Conservation (phyloP, 2,113 vertebrate genomes). For the Cardinalis cardinalis region DNA sequence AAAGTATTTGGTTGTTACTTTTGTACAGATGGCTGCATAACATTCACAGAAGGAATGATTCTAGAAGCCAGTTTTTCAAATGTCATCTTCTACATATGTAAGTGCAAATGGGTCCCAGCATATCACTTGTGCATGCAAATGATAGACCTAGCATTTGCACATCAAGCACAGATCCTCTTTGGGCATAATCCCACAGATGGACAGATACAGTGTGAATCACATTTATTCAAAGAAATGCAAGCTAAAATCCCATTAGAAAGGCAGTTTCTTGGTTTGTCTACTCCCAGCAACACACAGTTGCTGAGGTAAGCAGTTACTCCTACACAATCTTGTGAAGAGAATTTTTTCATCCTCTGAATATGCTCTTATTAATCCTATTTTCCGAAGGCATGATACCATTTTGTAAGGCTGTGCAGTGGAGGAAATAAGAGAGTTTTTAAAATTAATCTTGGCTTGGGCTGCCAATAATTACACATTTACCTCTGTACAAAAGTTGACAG, state of each 20-base stretch:
- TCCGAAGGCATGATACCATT: not conserved
- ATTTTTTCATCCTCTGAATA: not conserved
- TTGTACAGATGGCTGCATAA: slow-evolving; percentile 59
- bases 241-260: not conserved
- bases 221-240: not conserved
- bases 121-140: slow-evolving; percentile 48
- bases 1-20: slow-evolving; percentile 45
- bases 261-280: not conserved
- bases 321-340: not conserved
- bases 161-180: slow-evolving; percentile 18
- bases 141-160: slow-evolving; percentile 29
- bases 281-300: not conserved
- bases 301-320: not conserved
- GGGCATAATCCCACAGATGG: slow-evolving; percentile 37
- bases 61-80: slow-evolving; percentile 54
- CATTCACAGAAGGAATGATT: slow-evolving; percentile 52
- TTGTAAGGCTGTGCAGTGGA: not conserved
- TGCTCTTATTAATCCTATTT: not conserved
- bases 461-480: not conserved
- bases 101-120: slow-evolving; percentile 31
- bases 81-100: slow-evolving; percentile 55
- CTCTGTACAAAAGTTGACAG: not conserved
- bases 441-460: not conserved
- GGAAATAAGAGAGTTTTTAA: not conserved
- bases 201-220: slow-evolving; percentile 15